Evolutionary conservation across 2,888 invertebrate genomes (phyloP).

Genomic region (Cerastis rubricosa): DNA sequence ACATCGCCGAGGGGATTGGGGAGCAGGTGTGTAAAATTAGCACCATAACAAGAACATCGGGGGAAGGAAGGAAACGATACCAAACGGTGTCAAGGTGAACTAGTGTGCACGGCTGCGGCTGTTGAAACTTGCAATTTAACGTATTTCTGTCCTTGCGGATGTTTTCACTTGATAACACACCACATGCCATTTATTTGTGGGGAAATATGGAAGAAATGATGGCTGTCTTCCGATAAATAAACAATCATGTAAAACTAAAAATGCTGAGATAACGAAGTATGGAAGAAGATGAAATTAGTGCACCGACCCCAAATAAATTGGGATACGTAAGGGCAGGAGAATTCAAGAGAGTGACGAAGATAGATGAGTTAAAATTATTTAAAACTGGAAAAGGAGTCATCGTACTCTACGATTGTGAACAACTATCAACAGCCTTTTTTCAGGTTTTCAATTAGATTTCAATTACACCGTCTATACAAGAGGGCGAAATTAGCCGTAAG

Average conservation of each 20-base stretch:
- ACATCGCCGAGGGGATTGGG: constrained; percentile 20
- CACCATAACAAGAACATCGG: constrained; percentile 56
- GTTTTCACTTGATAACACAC: constrained; percentile 51
- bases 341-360: background rate
- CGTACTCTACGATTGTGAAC: too few species aligned
- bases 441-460: background rate
- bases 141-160: constrained; percentile 61
- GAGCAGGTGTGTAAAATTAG: constrained; percentile 48
- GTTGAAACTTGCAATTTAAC: constrained; percentile 51
- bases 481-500: background rate
- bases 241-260: background rate
- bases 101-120: constrained; percentile 30
- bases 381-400: too few species aligned
- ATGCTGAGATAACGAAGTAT: background rate
- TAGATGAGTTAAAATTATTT: background rate
- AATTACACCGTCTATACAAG: background rate
- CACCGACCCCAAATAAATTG: background rate
- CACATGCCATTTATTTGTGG: constrained; percentile 42
- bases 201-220: background rate
- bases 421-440: background rate
- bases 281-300: background rate
- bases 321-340: background rate
- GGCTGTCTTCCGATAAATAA: background rate
- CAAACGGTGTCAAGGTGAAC: constrained; percentile 78
- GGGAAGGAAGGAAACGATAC: constrained; percentile 76